Base-by-base conservation (phyloP, 2,797 vertebrate genomes). In the Brachyrhaphis roseni region DNA sequence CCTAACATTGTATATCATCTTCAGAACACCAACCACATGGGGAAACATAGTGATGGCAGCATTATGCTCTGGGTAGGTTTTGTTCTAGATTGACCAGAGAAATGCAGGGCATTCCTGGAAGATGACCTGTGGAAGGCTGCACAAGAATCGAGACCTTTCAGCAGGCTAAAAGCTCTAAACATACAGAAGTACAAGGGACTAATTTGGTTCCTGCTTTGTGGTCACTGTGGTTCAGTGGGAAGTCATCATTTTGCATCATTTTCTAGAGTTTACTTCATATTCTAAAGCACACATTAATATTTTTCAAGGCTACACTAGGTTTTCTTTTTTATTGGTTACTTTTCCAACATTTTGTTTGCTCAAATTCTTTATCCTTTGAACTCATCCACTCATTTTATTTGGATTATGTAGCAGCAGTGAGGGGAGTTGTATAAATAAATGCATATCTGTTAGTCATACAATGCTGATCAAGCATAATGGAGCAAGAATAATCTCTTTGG, bases 261-360 rank as follows among this genome's bases (percentile, higher is more conserved):
- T 43, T 43, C 18, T 66, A 23, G 34, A 39, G 18, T 23, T 66
- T 23, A 66, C 62, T 66, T 36, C 18, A 12, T 70, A 11, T 45
- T n/a, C 10, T 45, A 13, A 43, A 70, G 39, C 66, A 41, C 39
- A 26, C 8, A 36, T 36, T 10, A 1, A 39, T 39, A 20, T 68
- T 39, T 68, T 68, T 39, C 16, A 39, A 66, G 10, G 36, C 18
- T 5, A 5, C 18, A 43, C 4, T n/a, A 70, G 23, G 23, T 15
- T 41, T 70, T 43, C 57, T 15, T 10, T 75, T 78, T 72, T 20
- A 23, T 81, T 78, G n/a, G 15, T 74, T 26, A n/a, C 23, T 55
- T 6, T 76, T 45, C 46, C 6, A 13, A 31, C 39, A 31, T 31
- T 53, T 4, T 70, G 23, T 41, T 70, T 77, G 23, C 31, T 70